Evolutionary conservation across 1,140 invertebrate species (phyloP), one percentile per base, ranked within the genome.

Genomic region (Globodera rostochiensis): DNA sequence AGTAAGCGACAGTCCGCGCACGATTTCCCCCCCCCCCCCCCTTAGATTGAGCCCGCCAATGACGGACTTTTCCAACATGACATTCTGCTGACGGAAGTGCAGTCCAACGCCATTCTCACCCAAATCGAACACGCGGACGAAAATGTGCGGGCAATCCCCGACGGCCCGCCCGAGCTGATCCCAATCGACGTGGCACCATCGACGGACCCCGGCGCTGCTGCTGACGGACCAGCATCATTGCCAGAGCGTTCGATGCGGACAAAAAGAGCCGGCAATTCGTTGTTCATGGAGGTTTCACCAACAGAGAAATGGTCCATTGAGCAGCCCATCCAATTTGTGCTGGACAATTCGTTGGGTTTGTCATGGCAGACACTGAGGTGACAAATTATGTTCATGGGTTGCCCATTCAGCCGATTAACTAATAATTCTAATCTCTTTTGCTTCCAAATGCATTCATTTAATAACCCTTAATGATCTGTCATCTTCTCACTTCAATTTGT

Each of bases 281-380:
- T 82, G 11, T 79, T 71, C 66, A 69, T 82, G 57, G 74, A 82
- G 50, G 53, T 21, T 53, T 53, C 76, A 8, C 76, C 80, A 49
- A 78, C 80, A 6, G 36, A 50, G 15, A 46, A 53, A 64, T 82
- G 80, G 80, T 49, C 69, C 11, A 82, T 69, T 25, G 76, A 71
- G 3, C 9, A 11, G 19, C 80, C 80, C 5, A 82, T 82, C 36
- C 80, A 45, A 45, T 82, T 78, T 74, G 47, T 70, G 21, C 50
- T 82, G 77, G 80, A 82, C 64, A 78, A 78, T 36, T 73, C 80
- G 21, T 66, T 82, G 25, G 73, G 80, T 76, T 3, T 6, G 73
- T 76, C 8, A 53, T 74, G 45, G n/a, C n/a, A 8, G 36, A 74
- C 46, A 36, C 19, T 25, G n/a, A 49, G 46, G n/a, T 21, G 19